Percentiles rank a stretch among this genome's conserved stretches.
Evolutionary conservation across 2,888 invertebrate genomes (phyloP).

Genomic region (Drosophila yooni): DNA sequence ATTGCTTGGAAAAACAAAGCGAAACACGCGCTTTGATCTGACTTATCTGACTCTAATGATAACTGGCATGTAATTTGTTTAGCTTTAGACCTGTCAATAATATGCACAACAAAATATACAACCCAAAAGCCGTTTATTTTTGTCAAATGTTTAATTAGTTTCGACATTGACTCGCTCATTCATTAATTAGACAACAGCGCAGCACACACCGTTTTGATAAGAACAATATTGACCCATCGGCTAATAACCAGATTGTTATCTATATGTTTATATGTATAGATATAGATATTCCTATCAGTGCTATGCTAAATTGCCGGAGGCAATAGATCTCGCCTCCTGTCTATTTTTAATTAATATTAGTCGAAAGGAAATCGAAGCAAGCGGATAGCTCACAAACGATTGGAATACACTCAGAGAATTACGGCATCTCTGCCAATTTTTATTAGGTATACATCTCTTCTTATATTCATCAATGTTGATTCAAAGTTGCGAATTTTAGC

Average conservation of each 20-base stretch:
- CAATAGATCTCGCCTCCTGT: slow-evolving; percentile 3
- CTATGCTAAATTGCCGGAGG: neutral
- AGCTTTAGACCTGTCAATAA: slow-evolving; percentile 46
- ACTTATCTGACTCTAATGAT: slow-evolving; percentile 46
- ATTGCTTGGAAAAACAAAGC: slow-evolving; percentile 41
- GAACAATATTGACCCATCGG: slow-evolving; percentile 49
- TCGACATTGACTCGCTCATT: slow-evolving; percentile 30
- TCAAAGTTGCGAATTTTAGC: neutral
- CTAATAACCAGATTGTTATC: slow-evolving; percentile 21
- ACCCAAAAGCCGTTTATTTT: slow-evolving; percentile 21
- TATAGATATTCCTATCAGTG: neutral
- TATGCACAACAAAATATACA: slow-evolving; percentile 3
- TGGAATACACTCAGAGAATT: neutral
- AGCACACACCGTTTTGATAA: slow-evolving; percentile 46
- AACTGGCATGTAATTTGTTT: slow-evolving; percentile 51
- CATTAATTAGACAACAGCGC: slow-evolving; percentile 57
- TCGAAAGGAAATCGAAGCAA: neutral
- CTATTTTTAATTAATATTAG: slow-evolving; percentile 4
- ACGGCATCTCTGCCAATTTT: neutral
- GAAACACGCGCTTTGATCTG: slow-evolving; percentile 39
- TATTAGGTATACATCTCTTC: neutral
- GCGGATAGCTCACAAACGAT: neutral
- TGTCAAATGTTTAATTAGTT: slow-evolving; percentile 69
- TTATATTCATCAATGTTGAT: neutral
- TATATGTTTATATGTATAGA: neutral